These are phyloP conservation scores for Mesocricetus auratus DNA, from an alignment of 2,113 vertebrate species.

Conservation along the genomic window DNA sequence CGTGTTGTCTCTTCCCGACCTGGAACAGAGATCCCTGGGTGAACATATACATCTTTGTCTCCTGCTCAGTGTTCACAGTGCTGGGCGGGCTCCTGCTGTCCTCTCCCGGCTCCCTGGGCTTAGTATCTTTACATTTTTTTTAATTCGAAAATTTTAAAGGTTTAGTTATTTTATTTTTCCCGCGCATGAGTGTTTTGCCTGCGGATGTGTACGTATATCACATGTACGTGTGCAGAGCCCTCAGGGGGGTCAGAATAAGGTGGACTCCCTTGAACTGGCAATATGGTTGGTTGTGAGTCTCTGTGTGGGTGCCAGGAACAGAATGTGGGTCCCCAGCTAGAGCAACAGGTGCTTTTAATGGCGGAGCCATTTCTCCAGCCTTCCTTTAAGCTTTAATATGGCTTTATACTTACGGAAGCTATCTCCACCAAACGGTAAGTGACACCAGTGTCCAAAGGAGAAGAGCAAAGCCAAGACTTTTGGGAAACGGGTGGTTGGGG, in stretches of 20 bases:
- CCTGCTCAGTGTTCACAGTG: not conserved
- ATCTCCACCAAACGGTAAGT: slow-evolving; percentile 97
- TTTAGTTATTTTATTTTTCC: not conserved
- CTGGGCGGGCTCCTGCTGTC: not conserved
- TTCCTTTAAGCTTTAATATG: not conserved
- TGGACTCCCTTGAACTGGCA: not conserved
- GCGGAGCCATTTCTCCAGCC: not conserved
- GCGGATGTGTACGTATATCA: not conserved
- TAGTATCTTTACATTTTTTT: not conserved
- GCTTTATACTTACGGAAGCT: slow-evolving; percentile 86
- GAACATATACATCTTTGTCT: not conserved
- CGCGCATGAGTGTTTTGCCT: not conserved
- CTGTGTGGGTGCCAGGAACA: not conserved
- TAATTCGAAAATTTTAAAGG: not conserved
- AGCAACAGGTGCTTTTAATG: not conserved
- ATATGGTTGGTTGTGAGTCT: not conserved
- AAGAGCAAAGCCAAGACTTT: slow-evolving; percentile 92
- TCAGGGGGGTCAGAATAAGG: not conserved
- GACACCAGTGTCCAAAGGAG: slow-evolving; percentile 92
- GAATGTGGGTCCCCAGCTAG: not conserved
- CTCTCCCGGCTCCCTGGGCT: not conserved
- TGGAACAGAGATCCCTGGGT: not conserved
- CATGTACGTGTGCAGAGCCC: no score
- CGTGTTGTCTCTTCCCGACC: not conserved
- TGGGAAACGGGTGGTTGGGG: slow-evolving; percentile 93